These are phyloP conservation scores for Hydrochoerus hydrochaeris DNA, from an alignment of 2,113 vertebrate genomes.

Conservation along the genomic window DNA sequence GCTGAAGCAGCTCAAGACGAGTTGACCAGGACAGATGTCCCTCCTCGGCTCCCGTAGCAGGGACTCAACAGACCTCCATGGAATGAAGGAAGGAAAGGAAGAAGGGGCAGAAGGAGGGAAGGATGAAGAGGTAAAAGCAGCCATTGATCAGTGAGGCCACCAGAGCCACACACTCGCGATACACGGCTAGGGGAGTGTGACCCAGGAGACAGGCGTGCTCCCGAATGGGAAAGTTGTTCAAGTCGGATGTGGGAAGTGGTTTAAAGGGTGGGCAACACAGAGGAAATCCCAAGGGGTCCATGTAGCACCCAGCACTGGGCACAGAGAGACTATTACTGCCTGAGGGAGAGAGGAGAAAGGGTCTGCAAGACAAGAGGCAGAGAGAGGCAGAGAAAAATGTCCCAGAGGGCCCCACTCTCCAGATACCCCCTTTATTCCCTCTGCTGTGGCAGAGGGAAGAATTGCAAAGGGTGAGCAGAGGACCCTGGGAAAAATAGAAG, in stretches of 20 bases:
- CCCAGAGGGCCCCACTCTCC: not conserved
- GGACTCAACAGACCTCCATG: not conserved
- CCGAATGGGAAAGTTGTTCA: not conserved
- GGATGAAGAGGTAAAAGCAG: not conserved
- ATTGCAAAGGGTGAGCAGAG: not conserved
- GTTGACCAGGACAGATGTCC: not conserved
- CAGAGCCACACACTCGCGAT: not conserved
- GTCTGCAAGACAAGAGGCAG: no score
- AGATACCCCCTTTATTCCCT: not conserved
- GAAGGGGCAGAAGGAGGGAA: accelerated
- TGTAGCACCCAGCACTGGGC: not conserved
- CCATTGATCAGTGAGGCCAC: not conserved
- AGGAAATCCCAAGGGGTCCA: not conserved
- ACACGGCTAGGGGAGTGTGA: accelerated
- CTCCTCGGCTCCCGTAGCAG: not conserved
- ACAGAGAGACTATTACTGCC: not conserved
- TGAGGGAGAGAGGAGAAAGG: not conserved
- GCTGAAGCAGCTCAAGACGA: not conserved
- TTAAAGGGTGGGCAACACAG: not conserved
- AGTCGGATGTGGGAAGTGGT: not conserved
- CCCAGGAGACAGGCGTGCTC: not conserved
- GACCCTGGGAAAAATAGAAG: not conserved
- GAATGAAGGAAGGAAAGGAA: not conserved
- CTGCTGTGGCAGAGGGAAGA: not conserved
- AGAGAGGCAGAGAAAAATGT: not conserved